Evolutionary conservation across 2,797 vertebrate genomes (phyloP).

Genomic region (Leontocebus nigricollis): DNA sequence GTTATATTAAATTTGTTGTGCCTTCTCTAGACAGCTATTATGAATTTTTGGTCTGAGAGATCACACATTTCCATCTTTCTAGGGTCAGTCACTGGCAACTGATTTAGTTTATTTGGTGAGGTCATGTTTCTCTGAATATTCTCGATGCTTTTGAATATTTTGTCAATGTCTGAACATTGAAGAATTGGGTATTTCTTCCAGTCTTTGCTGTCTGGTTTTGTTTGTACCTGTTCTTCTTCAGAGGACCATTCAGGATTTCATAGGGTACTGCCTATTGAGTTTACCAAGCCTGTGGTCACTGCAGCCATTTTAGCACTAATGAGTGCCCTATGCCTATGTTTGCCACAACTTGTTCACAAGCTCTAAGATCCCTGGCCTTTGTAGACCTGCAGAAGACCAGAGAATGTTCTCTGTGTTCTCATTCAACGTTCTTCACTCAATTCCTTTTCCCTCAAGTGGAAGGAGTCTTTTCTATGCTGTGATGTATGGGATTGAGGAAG

Average conservation of each 20-base stretch:
- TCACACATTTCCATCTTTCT: background rate
- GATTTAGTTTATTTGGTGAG: background rate
- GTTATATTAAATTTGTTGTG: background rate
- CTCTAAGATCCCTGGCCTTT: background rate
- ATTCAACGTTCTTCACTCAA: background rate
- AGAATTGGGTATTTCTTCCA: background rate
- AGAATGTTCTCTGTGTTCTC: background rate
- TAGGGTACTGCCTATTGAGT: background rate
- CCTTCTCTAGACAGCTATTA: background rate
- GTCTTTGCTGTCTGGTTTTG: background rate
- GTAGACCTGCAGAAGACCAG: background rate
- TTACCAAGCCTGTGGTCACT: background rate
- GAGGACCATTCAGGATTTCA: background rate
- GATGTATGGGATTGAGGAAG: background rate
- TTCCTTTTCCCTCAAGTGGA: background rate
- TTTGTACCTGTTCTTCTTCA: background rate
- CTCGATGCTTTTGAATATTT: background rate
- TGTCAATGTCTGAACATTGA: background rate
- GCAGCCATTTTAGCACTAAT: background rate
- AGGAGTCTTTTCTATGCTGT: background rate
- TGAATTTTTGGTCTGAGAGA: background rate
- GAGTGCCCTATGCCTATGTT: background rate
- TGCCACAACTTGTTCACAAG: background rate
- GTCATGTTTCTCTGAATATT: background rate
- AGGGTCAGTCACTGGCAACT: background rate